Evolutionary conservation across 2,113 vertebrate genomes (phyloP).

Genomic region (Mesoclemmys tuberculata): DNA sequence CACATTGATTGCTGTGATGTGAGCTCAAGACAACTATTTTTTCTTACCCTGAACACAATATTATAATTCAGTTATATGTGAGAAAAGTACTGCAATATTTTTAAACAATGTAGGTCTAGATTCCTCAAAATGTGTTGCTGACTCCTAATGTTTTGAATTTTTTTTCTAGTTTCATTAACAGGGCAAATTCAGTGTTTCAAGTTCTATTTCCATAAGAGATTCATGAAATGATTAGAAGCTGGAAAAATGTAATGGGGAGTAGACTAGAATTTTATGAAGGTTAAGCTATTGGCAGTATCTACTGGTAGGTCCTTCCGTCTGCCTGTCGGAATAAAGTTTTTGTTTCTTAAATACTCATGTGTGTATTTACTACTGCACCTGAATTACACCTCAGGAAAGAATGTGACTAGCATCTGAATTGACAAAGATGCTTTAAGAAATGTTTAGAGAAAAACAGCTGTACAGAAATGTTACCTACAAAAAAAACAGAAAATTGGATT

Average conservation of each 20-base stretch:
- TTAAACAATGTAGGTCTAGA: not conserved
- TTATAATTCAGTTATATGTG: not conserved
- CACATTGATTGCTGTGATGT: not conserved
- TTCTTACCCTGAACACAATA: not conserved
- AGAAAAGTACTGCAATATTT: rapidly evolving
- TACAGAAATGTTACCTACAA: not conserved
- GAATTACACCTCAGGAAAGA: not conserved
- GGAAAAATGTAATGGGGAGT: not conserved
- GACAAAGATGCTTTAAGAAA: not conserved
- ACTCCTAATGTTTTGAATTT: not conserved
- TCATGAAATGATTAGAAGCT: not conserved
- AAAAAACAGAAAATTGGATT: not conserved
- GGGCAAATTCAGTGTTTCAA: not conserved
- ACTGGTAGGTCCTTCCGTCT: not conserved
- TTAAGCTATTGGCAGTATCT: not conserved
- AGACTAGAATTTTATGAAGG: not conserved
- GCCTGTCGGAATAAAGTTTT: not conserved
- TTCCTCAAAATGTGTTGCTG: not conserved
- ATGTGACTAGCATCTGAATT: not conserved
- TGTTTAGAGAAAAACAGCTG: rapidly evolving
- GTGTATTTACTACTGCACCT: not conserved
- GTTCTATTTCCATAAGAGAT: not conserved
- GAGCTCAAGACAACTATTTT: not conserved
- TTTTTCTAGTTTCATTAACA: not conserved
- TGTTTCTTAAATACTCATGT: not conserved